A percentile compares a stretch with the other conserved stretches of the same genome.
These are phyloP conservation scores for Pantherophis alleghaniensis DNA, from an alignment of 2,797 vertebrate genomes.

Conservation along the genomic window DNA sequence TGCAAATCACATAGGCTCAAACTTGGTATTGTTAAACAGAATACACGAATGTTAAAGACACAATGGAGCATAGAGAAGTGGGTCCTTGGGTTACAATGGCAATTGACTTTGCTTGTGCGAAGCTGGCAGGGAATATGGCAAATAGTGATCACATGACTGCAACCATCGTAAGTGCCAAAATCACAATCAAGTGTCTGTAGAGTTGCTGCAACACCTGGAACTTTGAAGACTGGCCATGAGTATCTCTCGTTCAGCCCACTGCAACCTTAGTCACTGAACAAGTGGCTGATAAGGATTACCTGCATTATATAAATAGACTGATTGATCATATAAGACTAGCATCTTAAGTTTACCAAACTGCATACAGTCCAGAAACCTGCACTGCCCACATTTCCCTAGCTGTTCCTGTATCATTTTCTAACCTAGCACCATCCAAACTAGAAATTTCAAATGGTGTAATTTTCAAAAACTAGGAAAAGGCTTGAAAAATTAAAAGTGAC, in stretches of 20 bases:
- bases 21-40: not conserved
- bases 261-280: not conserved
- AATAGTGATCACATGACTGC: not conserved
- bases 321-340: not conserved
- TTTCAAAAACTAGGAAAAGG: not conserved
- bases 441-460: not conserved
- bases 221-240: not conserved
- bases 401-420: not conserved
- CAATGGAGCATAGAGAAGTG: not conserved
- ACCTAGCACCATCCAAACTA: not conserved
- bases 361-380: not conserved
- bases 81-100: not conserved
- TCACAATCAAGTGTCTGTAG: not conserved
- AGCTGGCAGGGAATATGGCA: not conserved
- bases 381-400: not conserved
- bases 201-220: not conserved
- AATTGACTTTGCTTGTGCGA: not conserved
- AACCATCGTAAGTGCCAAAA: not conserved
- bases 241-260: not conserved
- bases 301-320: not conserved
- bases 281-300: not conserved
- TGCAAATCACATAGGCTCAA: not conserved
- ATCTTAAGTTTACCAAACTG: not conserved
- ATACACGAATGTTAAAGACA: not conserved
- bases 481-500: not conserved